phyloP scores from a whole-genome alignment of 2,888 invertebrate genomes.

The Hyposoter dolosus region DNA sequence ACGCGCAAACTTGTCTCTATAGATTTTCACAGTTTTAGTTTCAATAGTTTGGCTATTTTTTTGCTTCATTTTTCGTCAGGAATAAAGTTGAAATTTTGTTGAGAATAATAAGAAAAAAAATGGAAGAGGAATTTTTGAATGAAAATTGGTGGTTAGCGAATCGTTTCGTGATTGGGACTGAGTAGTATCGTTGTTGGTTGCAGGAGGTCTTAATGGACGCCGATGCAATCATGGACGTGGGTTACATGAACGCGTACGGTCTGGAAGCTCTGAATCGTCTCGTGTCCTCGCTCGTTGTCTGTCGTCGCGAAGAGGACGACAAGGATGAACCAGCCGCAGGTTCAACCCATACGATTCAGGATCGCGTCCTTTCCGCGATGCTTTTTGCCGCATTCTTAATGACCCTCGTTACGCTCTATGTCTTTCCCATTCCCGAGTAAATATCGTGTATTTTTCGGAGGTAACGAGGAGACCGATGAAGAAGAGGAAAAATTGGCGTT shows the following conservation, averaged over 20 bases:
- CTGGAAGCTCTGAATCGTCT: slow-evolving; percentile 82
- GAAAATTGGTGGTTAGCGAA: slow-evolving; percentile 11
- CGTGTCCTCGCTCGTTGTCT: slow-evolving; percentile 79
- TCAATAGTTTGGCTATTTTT: not conserved
- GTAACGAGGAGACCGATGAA: not conserved
- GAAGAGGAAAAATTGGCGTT: no score
- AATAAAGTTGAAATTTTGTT: slow-evolving; percentile 37
- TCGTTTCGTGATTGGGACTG: slow-evolving; percentile 80
- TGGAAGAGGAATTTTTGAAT: not conserved
- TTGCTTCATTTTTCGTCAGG: slow-evolving; percentile 26
- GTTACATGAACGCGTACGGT: slow-evolving; percentile 84
- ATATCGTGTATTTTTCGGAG: slow-evolving; percentile 26
- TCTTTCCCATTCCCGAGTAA: slow-evolving; percentile 85
- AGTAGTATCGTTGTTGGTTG: slow-evolving; percentile 85
- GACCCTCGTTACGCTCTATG: slow-evolving; percentile 85
- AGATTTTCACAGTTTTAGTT: not conserved
- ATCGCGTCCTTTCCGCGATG: slow-evolving; percentile 81
- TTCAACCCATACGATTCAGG: slow-evolving; percentile 82
- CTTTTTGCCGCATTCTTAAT: slow-evolving; percentile 85
- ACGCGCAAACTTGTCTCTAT: no score
- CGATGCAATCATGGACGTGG: slow-evolving; percentile 84
- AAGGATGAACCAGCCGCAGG: slow-evolving; percentile 79
- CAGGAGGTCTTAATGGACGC: slow-evolving; percentile 85
- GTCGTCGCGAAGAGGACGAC: slow-evolving; percentile 75
- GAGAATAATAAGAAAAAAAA: slow-evolving; percentile 43